Conservation (phyloP, 2,113 vertebrate genomes). For the Pteropus alecto region DNA sequence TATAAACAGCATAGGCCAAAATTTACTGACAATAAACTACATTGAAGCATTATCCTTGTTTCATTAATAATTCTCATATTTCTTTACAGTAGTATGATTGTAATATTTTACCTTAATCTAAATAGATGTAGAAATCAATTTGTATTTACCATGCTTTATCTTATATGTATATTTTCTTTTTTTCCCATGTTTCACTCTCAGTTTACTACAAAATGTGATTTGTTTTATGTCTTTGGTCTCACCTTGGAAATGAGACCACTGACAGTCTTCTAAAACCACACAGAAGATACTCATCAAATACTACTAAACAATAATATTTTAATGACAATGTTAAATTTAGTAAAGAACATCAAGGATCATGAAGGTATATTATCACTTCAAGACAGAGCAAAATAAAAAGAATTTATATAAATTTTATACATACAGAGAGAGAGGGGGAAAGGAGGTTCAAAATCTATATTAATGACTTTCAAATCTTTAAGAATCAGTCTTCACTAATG, state of each 20-base stretch:
- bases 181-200: not conserved
- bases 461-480: constrained; percentile 20
- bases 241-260: not conserved
- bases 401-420: too few relatives aligned
- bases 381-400: not conserved
- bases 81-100: not conserved
- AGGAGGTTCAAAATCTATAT: not conserved
- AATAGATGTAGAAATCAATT: not conserved
- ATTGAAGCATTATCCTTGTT: not conserved
- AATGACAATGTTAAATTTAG: constrained; percentile 35
- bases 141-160: not conserved
- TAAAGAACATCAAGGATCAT: not conserved
- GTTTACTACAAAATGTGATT: not conserved
- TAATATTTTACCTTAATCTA: not conserved
- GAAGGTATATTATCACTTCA: not conserved
- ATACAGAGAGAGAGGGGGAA: not conserved
- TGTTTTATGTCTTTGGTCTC: not conserved
- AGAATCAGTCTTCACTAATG: not conserved
- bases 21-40: not conserved
- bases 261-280: not conserved
- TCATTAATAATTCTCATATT: not conserved
- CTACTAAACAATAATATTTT: not conserved
- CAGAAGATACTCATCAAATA: not conserved
- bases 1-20: not conserved
- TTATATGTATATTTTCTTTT: not conserved